Evolutionary conservation across 2,113 vertebrate species (phyloP).

Genomic region (Rhabdomys dilectus): DNA sequence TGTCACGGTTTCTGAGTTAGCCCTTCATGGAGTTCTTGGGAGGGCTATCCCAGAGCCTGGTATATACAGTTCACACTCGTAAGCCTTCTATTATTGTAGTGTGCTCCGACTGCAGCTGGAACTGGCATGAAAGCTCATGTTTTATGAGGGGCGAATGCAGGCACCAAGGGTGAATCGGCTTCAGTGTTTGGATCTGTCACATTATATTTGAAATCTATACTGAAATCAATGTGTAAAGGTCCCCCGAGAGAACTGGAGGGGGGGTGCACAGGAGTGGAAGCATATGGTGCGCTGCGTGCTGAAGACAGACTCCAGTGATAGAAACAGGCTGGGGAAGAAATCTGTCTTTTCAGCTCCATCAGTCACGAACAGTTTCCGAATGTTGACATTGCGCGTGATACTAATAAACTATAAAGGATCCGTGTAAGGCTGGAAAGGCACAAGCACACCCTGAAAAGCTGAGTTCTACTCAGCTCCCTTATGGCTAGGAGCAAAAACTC

Average conservation of each 20-base stretch:
- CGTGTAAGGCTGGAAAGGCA: neutral
- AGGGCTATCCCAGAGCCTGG: neutral
- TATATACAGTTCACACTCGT: neutral
- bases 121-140: neutral
- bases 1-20: neutral
- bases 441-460: neutral
- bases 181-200: constrained; percentile 58
- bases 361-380: constrained; percentile 68
- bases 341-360: constrained; percentile 46
- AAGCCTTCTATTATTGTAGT: neutral
- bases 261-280: neutral
- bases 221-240: constrained; percentile 32
- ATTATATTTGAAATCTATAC: constrained; percentile 61
- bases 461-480: neutral
- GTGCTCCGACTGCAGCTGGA: neutral
- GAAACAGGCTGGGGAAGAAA: constrained; percentile 69
- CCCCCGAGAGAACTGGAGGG: constrained; percentile 9
- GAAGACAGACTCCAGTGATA: constrained; percentile 52
- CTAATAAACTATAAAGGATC: constrained; percentile 40
- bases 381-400: constrained; percentile 1
- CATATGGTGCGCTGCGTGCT: constrained; percentile 40
- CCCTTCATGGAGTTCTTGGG: neutral
- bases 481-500: neutral
- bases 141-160: neutral
- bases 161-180: neutral